These are phyloP conservation scores for Limnothrissa miodon DNA, from an alignment of 2,113 vertebrate genomes.

Conservation along the genomic window DNA sequence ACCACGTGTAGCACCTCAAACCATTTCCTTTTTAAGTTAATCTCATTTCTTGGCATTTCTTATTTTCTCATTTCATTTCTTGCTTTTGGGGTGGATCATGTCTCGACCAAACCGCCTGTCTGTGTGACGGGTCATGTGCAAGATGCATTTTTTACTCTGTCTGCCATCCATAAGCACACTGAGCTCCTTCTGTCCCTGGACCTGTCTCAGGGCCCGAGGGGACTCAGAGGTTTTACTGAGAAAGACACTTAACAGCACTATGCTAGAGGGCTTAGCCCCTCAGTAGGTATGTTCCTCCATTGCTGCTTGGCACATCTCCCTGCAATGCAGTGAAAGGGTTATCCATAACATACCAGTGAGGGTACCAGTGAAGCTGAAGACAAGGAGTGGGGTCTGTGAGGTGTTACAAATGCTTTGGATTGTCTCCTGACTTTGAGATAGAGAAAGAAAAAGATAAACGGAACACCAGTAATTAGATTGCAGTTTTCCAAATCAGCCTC, in stretches of 20 bases:
- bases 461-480: background rate
- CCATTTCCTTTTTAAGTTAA: background rate
- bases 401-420: conserved; percentile 35
- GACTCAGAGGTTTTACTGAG: conserved; percentile 52
- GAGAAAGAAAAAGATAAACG: background rate
- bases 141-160: conserved; percentile 37
- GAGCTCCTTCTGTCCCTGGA: conserved; percentile 44
- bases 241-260: conserved; percentile 34
- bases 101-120: conserved; percentile 39
- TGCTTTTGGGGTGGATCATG: conserved; percentile 10
- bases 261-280: conserved; percentile 31
- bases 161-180: conserved; percentile 43
- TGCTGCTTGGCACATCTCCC: conserved; percentile 25
- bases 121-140: conserved; percentile 44
- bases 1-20: background rate
- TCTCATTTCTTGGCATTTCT: conserved; percentile 17
- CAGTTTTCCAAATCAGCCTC: background rate
- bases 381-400: conserved; percentile 21
- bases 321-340: conserved; percentile 36
- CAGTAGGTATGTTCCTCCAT: conserved; percentile 39
- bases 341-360: conserved; percentile 21
- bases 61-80: conserved; percentile 25
- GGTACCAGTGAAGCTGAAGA: conserved; percentile 29
- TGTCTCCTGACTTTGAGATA: background rate
- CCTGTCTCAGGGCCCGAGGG: conserved; percentile 41